A percentile compares a stretch with the other conserved stretches of the same genome.
phyloP scores from a whole-genome alignment of 2,888 invertebrate genomes.

The Nymphalis polychloros region DNA sequence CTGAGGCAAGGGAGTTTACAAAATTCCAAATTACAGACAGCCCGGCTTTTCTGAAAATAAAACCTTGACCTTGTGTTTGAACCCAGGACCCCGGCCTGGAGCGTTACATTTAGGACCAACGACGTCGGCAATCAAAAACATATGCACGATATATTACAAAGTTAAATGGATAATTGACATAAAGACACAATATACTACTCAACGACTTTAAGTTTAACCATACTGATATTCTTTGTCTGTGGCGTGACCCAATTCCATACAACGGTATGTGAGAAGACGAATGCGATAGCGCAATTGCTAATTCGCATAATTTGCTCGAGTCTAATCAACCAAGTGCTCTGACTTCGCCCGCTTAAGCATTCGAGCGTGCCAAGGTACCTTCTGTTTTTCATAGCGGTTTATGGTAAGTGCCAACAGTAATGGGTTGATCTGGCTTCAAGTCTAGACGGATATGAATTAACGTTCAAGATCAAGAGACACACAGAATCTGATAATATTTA shows the following conservation, averaged over 20 bases:
- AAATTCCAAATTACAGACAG: too few species aligned
- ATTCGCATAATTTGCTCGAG: conserved; percentile 62
- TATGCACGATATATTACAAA: too few species aligned
- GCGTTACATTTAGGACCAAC: too few species aligned
- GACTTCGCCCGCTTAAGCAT: conserved; percentile 23
- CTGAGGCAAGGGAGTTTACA: too few species aligned
- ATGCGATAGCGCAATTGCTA: conserved; percentile 46
- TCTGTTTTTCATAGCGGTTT: conserved; percentile 33
- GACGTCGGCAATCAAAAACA: too few species aligned
- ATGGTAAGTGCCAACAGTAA: conserved; percentile 31
- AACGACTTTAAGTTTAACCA: background rate
- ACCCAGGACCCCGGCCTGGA: too few species aligned
- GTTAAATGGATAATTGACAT: too few species aligned
- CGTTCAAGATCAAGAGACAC: background rate
- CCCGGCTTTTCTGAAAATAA: too few species aligned
- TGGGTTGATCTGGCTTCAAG: conserved; percentile 26
- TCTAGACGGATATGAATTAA: conserved; percentile 25
- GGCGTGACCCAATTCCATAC: conserved; percentile 31
- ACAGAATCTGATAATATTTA: background rate
- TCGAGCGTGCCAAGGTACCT: conserved; percentile 29
- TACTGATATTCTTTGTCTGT: conserved; percentile 14
- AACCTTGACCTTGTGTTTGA: too few species aligned
- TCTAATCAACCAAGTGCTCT: conserved; percentile 66
- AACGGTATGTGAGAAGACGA: conserved; percentile 38
- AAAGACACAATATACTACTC: too few species aligned